phyloP scores from a whole-genome alignment of 2,888 invertebrate species.

The Aradus depressus region DNA sequence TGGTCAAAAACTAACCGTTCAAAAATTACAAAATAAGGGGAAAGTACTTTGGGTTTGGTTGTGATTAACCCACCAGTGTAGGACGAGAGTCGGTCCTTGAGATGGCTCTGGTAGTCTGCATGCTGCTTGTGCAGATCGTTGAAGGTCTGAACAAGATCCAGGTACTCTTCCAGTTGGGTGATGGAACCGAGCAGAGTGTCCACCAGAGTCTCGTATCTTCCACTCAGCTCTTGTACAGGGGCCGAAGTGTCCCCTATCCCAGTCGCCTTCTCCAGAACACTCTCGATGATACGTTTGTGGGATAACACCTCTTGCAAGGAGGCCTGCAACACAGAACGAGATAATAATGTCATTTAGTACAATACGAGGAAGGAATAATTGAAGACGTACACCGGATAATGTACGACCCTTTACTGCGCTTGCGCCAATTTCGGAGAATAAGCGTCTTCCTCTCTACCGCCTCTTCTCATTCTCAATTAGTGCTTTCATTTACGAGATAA shows the following conservation, averaged over 20 bases:
- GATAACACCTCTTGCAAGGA: conserved; percentile 79
- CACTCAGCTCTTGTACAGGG: conserved; percentile 58
- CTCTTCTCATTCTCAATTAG: no score
- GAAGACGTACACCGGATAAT: no score
- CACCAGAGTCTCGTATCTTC: conserved; percentile 60
- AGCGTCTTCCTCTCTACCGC: no score
- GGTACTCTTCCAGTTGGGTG: conserved; percentile 58
- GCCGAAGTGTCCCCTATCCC: conserved; percentile 43
- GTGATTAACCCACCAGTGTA: conserved; percentile 43
- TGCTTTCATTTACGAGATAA: no score
- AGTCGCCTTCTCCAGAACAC: conserved; percentile 78
- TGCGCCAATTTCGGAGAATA: no score
- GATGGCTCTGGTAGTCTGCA: conserved; percentile 79
- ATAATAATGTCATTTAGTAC: no score
- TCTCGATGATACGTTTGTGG: conserved; percentile 82
- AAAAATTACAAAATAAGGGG: no score
- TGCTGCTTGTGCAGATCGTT: conserved; percentile 74
- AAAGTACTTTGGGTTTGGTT: no score
- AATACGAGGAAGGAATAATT: no score
- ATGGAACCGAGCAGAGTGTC: conserved; percentile 56
- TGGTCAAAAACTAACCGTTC: no score
- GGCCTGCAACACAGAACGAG: conserved; percentile 42
- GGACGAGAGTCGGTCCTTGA: conserved; percentile 75
- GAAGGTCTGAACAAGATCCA: conserved; percentile 76
- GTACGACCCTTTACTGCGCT: no score